Evolutionary conservation across 2,113 vertebrate genomes (phyloP), one percentile per base, ranked within the genome.

Genomic region (Raphicerus campestris): DNA sequence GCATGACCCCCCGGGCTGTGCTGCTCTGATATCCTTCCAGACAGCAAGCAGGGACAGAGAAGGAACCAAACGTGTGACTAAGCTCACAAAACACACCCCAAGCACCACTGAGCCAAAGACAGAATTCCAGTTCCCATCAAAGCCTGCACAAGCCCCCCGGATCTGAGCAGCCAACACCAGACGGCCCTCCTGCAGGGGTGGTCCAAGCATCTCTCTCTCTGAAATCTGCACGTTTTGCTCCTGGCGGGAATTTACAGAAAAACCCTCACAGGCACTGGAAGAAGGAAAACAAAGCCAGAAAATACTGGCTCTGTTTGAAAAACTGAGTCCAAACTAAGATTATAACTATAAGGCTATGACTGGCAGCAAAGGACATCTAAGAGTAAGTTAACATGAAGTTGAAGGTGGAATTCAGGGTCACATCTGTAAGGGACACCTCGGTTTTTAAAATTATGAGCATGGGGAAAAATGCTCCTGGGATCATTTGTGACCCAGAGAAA

Each of bases 331-430:
- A 96, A 2, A 0, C 14, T 87, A 15, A 94, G 96, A 94, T 92
- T 91, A 90, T 70, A 93, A 26, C 42, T 75, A 86, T 93, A 96
- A 95, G 91, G 30, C 14, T 26, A 80, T 35, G 87, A 80, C 53
- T 0, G 51, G 88, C 70, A 96, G 75, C 56, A 95, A 97, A 98
- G 88, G 30, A 70, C 66, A 81, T 11, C 32, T 70, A n/a, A 53
- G 91, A 45, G 87, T 51, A 94, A 94, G 93, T 51, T 53, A 73
- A 81, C 94, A 94, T 87, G 96, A 97, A 97, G 87, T 73, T 94
- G 87, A 96, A 96, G 58, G 30, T n/a, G 66, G 61, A 53, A 53
- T 77, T 98, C 93, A 96, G 78, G 92, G 81, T 53, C 89, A 24
- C 10, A 26, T 86, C 82, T 95, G 39, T 89, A 93, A 96, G 60